phyloP scores from a whole-genome alignment of 2,113 vertebrate species.

The Colistium nudipinnis region DNA sequence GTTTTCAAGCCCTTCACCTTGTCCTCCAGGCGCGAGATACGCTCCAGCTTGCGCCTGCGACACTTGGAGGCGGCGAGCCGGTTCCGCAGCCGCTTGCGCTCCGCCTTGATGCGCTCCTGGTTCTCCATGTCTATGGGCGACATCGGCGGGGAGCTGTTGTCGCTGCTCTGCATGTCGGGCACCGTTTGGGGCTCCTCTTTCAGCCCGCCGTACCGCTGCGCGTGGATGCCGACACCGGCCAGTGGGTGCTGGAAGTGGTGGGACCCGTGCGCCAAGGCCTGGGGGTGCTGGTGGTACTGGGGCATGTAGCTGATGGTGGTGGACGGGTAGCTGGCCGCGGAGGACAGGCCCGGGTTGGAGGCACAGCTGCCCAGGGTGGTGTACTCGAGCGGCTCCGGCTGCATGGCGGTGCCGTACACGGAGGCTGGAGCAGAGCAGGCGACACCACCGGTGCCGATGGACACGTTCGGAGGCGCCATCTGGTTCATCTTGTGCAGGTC shows the following conservation, averaged over 20 bases:
- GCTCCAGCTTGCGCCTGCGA: slow-evolving; percentile 92
- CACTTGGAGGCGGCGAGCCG: slow-evolving; percentile 93
- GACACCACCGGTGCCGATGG: slow-evolving; percentile 81
- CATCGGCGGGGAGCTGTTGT: slow-evolving; percentile 85
- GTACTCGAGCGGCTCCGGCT: slow-evolving; percentile 87
- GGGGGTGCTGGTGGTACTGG: slow-evolving; percentile 84
- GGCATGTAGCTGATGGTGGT: slow-evolving; percentile 84
- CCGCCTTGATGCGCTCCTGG: slow-evolving; percentile 92
- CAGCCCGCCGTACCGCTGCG: slow-evolving; percentile 76
- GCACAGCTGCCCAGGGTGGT: slow-evolving; percentile 87
- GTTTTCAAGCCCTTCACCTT: slow-evolving; percentile 91
- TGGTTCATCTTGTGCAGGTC: slow-evolving; percentile 96
- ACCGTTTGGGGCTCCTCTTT: slow-evolving; percentile 94
- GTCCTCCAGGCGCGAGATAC: slow-evolving; percentile 92
- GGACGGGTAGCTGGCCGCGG: slow-evolving; percentile 77
- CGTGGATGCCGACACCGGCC: slow-evolving; percentile 65
- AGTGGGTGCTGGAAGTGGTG: slow-evolving; percentile 80
- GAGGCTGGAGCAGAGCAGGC: slow-evolving; percentile 77
- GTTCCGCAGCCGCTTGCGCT: slow-evolving; percentile 91
- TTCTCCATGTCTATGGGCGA: slow-evolving; percentile 92
- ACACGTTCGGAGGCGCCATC: slow-evolving; percentile 91
- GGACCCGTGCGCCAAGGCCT: slow-evolving; percentile 75
- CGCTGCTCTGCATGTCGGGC: slow-evolving; percentile 86
- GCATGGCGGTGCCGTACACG: slow-evolving; percentile 80
- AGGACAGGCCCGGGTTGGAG: slow-evolving; percentile 77